Conservation (phyloP, 2,888 invertebrate species). For the Galerucella nymphaeae region DNA sequence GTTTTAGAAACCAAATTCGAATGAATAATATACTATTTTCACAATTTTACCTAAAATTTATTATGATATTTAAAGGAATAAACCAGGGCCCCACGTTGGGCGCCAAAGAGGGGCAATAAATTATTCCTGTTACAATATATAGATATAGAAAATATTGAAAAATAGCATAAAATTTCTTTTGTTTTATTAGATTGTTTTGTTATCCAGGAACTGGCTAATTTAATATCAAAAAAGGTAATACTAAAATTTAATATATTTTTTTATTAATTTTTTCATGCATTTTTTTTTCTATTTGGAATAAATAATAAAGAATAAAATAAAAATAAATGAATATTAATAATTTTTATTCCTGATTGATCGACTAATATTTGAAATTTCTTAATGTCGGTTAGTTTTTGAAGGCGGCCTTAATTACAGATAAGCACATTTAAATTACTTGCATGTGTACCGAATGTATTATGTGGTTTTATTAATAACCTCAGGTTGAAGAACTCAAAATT, state of each 20-base stretch:
- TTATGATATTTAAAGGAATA: too few relatives aligned
- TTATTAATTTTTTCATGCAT: neutral
- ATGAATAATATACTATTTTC: too few relatives aligned
- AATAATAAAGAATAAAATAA: conserved; percentile 22
- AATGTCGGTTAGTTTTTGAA: neutral
- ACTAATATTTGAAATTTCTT: conserved; percentile 6
- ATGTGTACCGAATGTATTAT: conserved; percentile 2
- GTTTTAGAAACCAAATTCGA: neutral
- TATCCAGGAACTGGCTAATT: too few relatives aligned
- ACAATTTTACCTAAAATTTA: too few relatives aligned
- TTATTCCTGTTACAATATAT: too few relatives aligned
- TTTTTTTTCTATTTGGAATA: neutral
- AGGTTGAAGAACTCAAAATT: neutral
- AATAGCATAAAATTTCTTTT: too few relatives aligned
- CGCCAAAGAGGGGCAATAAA: too few relatives aligned
- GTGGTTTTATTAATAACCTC: neutral
- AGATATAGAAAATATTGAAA: too few relatives aligned
- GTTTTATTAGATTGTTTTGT: too few relatives aligned
- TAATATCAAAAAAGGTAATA: too few relatives aligned
- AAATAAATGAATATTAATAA: conserved; percentile 19
- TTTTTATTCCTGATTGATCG: neutral
- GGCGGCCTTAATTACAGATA: conserved; percentile 7
- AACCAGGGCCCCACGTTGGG: too few relatives aligned
- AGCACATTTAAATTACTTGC: conserved; percentile 16
- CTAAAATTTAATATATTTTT: too few relatives aligned